phyloP scores from a whole-genome alignment of 2,888 invertebrate genomes.

The Brassicogethes aeneus region DNA sequence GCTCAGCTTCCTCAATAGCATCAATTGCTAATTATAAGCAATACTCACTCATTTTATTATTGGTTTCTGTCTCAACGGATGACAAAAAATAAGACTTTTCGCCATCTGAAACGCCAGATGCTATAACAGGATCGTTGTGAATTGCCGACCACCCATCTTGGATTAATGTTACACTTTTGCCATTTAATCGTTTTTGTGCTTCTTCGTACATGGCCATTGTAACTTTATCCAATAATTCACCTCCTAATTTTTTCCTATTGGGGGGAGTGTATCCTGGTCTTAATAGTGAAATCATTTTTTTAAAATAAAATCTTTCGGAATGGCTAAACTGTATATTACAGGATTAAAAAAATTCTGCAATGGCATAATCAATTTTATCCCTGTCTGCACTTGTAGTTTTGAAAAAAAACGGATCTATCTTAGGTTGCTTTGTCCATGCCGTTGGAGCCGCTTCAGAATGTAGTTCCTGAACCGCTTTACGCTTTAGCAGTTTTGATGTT shows the following conservation, averaged over 20 bases:
- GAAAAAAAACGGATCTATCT: too few species aligned
- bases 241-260: conserved; percentile 5
- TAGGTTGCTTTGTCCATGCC: too few species aligned
- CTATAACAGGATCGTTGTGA: conserved; percentile 8
- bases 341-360: conserved; percentile 9
- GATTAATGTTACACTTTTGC: conserved; percentile 8
- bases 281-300: conserved; percentile 5
- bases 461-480: too few species aligned
- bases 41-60: conserved; percentile 8
- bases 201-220: background rate
- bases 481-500: too few species aligned
- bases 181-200: conserved; percentile 7
- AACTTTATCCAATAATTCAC: background rate
- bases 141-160: conserved; percentile 9
- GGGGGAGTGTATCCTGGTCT: conserved; percentile 8
- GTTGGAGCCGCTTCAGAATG: too few species aligned
- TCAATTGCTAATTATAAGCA: conserved; percentile 7
- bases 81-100: conserved; percentile 8
- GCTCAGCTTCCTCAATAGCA: conserved; percentile 7
- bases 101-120: conserved; percentile 6
- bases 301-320: conserved; percentile 7
- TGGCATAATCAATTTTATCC: conserved; percentile 5
- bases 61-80: conserved; percentile 4
- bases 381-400: too few species aligned
- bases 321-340: conserved; percentile 8